Evolutionary conservation across 2,113 vertebrate genomes (phyloP).

Genomic region (Trochalopteron elliotii): DNA sequence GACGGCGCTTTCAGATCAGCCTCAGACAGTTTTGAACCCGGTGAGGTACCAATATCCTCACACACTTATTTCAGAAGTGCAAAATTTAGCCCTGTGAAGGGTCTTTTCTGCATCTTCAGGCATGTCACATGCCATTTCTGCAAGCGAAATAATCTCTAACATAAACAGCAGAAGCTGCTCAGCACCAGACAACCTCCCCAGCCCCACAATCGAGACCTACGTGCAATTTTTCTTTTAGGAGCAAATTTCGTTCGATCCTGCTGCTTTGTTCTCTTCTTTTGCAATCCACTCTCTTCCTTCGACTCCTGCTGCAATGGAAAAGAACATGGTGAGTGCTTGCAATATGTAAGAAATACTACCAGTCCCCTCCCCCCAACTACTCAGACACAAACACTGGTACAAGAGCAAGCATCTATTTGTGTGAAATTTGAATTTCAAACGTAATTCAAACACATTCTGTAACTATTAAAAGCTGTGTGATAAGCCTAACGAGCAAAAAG

Average conservation of each 20-base stretch:
- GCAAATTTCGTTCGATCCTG: constrained; percentile 69
- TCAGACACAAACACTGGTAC: constrained; percentile 16
- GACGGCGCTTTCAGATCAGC: neutral
- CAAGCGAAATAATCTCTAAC: neutral
- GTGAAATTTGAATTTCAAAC: constrained; percentile 66
- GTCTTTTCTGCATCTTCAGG: neutral
- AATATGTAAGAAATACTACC: constrained; percentile 5
- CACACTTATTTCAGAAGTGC: neutral
- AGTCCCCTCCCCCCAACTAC: neutral
- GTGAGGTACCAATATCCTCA: neutral
- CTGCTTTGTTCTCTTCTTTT: constrained; percentile 72
- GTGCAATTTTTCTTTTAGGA: constrained; percentile 79
- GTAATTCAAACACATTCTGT: constrained; percentile 53
- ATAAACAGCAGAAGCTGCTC: neutral
- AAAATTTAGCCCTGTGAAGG: neutral
- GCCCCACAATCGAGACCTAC: constrained; percentile 65
- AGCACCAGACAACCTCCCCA: neutral
- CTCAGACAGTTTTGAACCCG: neutral
- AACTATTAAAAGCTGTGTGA: constrained; percentile 68
- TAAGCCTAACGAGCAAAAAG: constrained; percentile 63
- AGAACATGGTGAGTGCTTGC: constrained; percentile 48
- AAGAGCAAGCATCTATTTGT: constrained; percentile 35
- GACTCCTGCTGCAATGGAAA: constrained; percentile 70
- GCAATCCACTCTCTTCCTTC: constrained; percentile 72
- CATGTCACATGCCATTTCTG: neutral